A percentile compares a stretch with the other conserved stretches of the same genome.
These are phyloP conservation scores for Platypus cylindrus DNA, from an alignment of 2,888 invertebrate genomes.

Conservation along the genomic window DNA sequence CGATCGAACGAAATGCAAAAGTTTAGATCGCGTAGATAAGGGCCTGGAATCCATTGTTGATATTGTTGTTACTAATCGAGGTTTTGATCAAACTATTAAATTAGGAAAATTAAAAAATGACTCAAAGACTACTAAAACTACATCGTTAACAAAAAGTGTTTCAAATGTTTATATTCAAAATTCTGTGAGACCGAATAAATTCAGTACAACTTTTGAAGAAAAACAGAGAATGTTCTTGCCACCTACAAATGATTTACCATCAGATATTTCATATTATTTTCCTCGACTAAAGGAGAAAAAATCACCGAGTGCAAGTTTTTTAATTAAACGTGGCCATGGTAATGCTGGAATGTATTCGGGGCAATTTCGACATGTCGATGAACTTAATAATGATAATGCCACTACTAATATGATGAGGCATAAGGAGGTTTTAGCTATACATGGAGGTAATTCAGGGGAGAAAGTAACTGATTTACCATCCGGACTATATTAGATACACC, in stretches of 20 bases:
- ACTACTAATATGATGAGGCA: conserved; percentile 24
- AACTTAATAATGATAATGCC: too few species aligned
- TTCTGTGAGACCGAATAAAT: conserved; percentile 13
- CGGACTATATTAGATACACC: conserved; percentile 46
- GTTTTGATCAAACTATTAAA: conserved; percentile 8
- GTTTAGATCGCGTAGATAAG: conserved; percentile 62
- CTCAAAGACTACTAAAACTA: conserved; percentile 24
- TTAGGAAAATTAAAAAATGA: conserved; percentile 25
- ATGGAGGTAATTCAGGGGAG: conserved; percentile 31
- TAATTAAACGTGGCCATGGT: conserved; percentile 48
- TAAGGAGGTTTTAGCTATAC: conserved; percentile 21
- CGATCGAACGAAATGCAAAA: conserved; percentile 43
- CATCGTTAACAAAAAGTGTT: conserved; percentile 23
- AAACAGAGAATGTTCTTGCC: conserved; percentile 34
- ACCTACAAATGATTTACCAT: conserved; percentile 24
- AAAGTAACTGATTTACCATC: conserved; percentile 64
- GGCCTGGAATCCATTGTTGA: conserved; percentile 60
- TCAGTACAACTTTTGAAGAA: conserved; percentile 25
- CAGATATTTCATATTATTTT: conserved; percentile 34
- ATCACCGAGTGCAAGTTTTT: conserved; percentile 34
- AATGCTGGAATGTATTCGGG: conserved; percentile 56
- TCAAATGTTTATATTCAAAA: conserved; percentile 20
- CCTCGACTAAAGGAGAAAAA: conserved; percentile 35
- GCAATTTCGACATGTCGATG: conserved; percentile 32
- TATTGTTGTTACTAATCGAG: conserved; percentile 47